Conservation (phyloP, 37 sponge, comb jelly and placozoan genomes). For the Diacarnus erythraeanus region DNA sequence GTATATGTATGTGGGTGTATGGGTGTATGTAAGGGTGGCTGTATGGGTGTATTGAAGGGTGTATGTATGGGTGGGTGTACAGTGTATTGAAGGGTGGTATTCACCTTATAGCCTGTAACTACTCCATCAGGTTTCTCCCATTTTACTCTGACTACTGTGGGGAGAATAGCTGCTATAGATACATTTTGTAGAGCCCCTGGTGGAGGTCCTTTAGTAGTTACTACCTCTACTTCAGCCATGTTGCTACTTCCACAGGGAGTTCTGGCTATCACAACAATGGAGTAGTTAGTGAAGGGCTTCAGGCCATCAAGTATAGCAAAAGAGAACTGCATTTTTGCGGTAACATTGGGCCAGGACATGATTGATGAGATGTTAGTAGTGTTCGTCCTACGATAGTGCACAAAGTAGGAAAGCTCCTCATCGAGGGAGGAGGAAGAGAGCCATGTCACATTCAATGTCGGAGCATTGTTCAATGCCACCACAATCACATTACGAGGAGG, state of each 20-base stretch:
- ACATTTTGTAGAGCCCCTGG: constrained; percentile 1
- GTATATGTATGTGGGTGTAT: not conserved
- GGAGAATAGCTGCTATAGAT: not conserved
- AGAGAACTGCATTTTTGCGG: not conserved
- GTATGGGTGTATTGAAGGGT: not conserved
- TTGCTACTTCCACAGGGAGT: constrained; percentile 6
- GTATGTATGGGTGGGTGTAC: not conserved
- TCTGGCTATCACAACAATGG: constrained; percentile 4
- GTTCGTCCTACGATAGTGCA: not conserved
- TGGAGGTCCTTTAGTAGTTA: not conserved
- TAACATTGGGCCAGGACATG: not conserved
- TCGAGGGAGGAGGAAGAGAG: not conserved
- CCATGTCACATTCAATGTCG: constrained; percentile 15
- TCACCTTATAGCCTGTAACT: constrained; percentile 21
- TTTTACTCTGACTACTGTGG: not conserved
- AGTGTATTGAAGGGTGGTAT: not conserved
- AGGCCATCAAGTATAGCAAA: constrained; percentile 9
- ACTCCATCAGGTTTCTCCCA: constrained; percentile 26
- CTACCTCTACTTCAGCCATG: not conserved
- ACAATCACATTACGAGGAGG: not conserved
- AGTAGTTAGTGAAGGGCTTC: constrained; percentile 39
- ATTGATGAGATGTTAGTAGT: not conserved
- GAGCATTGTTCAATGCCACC: not conserved
- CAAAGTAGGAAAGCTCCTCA: not conserved
- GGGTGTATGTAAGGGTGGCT: not conserved